phyloP scores from a whole-genome alignment of 2,113 vertebrate genomes.

The Cnemophilus loriae region DNA sequence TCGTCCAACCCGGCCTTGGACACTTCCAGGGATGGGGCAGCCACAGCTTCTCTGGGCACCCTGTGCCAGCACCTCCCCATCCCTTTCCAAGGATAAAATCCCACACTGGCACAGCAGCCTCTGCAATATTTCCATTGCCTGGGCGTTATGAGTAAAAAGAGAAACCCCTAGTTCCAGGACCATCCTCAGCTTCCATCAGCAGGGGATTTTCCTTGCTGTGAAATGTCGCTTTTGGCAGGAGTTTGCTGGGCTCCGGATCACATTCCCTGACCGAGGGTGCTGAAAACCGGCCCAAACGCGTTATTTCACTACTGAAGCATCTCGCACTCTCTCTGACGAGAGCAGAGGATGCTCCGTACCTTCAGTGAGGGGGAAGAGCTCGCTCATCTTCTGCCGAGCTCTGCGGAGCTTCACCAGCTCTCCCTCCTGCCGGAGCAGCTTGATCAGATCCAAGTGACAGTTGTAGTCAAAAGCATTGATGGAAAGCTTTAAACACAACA shows the following conservation, averaged over 20 bases:
- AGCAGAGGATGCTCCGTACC: conserved; percentile 58
- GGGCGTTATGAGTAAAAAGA: neutral
- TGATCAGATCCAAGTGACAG: conserved; percentile 93
- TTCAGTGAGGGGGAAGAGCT: conserved; percentile 95
- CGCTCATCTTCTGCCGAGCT: conserved; percentile 96
- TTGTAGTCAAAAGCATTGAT: conserved; percentile 97
- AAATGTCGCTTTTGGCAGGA: neutral
- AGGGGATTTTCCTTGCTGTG: accelerated
- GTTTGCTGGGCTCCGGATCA: neutral
- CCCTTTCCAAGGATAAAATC: neutral
- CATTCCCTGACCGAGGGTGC: neutral
- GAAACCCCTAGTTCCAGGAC: too few relatives aligned
- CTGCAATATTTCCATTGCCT: neutral
- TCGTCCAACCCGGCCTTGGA: accelerated
- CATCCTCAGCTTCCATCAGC: neutral
- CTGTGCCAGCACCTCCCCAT: neutral
- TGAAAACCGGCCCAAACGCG: neutral
- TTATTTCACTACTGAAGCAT: accelerated
- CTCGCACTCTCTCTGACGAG: accelerated
- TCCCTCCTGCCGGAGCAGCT: conserved; percentile 88
- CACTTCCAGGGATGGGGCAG: neutral
- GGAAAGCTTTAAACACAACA: conserved; percentile 75
- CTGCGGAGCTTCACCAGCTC: conserved; percentile 81
- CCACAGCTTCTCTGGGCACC: neutral
- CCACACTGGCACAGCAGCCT: neutral